These are phyloP conservation scores for Apoderus coryli DNA, from an alignment of 2,888 invertebrate genomes.

Conservation along the genomic window DNA sequence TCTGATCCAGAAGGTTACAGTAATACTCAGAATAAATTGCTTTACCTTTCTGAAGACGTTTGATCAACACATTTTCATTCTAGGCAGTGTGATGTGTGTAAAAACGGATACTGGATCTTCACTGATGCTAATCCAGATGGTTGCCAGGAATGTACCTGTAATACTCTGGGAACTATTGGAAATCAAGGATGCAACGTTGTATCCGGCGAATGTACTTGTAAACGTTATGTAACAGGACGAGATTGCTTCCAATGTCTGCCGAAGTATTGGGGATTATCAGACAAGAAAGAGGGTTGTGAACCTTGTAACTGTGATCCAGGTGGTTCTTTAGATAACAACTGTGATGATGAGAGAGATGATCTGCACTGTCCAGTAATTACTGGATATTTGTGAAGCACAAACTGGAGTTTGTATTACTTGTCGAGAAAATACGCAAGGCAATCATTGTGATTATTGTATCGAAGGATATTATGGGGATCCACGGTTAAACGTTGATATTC, in stretches of 20 bases:
- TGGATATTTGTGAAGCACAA: slow-evolving; percentile 79
- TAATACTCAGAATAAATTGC: too few species aligned
- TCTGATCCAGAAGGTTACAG: too few species aligned
- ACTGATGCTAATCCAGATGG: slow-evolving; percentile 65
- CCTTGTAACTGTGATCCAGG: slow-evolving; percentile 93
- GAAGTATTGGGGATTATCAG: slow-evolving; percentile 84
- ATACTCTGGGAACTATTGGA: slow-evolving; percentile 74
- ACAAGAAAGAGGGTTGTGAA: slow-evolving; percentile 83
- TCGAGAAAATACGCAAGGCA: slow-evolving; percentile 74
- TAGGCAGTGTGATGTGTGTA: slow-evolving; percentile 87
- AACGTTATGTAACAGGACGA: slow-evolving; percentile 84
- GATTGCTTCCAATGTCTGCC: slow-evolving; percentile 92
- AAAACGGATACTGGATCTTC: slow-evolving; percentile 92
- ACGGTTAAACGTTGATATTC: slow-evolving; percentile 71
- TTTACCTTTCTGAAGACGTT: too few species aligned
- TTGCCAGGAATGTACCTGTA: slow-evolving; percentile 85
- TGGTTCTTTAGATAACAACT: slow-evolving; percentile 79
- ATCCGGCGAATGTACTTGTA: slow-evolving; percentile 90
- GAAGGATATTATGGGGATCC: slow-evolving; percentile 95
- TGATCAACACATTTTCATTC: too few species aligned
- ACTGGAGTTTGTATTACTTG: slow-evolving; percentile 85
- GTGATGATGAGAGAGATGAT: too few species aligned
- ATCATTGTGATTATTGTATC: slow-evolving; percentile 77
- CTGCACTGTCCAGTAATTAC: too few species aligned
- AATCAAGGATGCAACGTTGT: slow-evolving; percentile 84